Evolutionary conservation across 2,888 invertebrate genomes (phyloP).

Genomic region (Beris chalybata): DNA sequence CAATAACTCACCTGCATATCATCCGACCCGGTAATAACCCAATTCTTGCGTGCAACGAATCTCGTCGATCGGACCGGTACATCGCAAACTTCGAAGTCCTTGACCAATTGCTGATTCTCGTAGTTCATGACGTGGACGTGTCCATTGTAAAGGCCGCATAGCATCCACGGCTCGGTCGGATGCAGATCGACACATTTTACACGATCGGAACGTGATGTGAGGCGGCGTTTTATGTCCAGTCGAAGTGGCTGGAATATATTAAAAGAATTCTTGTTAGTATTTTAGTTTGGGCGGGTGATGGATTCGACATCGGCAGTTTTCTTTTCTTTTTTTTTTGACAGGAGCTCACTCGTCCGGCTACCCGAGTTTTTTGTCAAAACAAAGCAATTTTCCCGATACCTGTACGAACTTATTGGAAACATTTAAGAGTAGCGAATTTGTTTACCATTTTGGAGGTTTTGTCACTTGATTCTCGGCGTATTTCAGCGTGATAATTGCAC

Average conservation of each 20-base stretch:
- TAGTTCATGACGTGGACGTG: slow-evolving; percentile 99
- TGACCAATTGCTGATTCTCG: slow-evolving; percentile 88
- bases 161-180: slow-evolving; percentile 97
- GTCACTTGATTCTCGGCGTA: background rate
- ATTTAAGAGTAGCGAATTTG: background rate
- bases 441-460: slow-evolving; percentile 18
- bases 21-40: slow-evolving; percentile 97
- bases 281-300: too few species aligned
- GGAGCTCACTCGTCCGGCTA: background rate
- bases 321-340: slow-evolving; percentile 9
- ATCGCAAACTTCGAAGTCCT: slow-evolving; percentile 93
- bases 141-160: slow-evolving; percentile 97
- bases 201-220: slow-evolving; percentile 96
- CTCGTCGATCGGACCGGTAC: slow-evolving; percentile 94
- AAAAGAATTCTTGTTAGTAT: background rate
- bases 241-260: slow-evolving; percentile 75
- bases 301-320: slow-evolving; percentile 7
- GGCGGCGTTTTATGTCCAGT: slow-evolving; percentile 96
- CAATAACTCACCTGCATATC: slow-evolving; percentile 72
- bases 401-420: background rate
- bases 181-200: slow-evolving; percentile 98
- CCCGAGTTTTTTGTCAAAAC: slow-evolving; percentile 18
- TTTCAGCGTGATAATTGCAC: slow-evolving; percentile 6
- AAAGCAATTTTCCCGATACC: background rate
- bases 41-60: slow-evolving; percentile 96